Conservation (phyloP, 30 jellyfish, hydroid and myxozoan genomes). For the Aurelia coerulea region DNA sequence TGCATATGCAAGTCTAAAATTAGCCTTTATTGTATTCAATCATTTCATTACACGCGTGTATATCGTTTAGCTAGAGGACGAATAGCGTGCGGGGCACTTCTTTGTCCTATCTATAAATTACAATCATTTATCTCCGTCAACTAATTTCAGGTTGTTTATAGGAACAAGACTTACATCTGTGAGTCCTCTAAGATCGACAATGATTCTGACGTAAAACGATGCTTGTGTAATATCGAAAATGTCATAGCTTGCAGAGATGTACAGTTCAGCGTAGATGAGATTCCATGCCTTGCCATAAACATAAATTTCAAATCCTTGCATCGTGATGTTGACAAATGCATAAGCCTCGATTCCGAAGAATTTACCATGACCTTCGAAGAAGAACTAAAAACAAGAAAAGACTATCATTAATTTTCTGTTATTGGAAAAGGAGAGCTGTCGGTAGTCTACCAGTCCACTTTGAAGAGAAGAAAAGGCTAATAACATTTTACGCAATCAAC, state of each 20-base stretch:
- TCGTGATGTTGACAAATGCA: constrained; percentile 81
- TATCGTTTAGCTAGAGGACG: no score
- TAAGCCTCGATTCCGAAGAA: constrained; percentile 92
- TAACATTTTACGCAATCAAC: no score
- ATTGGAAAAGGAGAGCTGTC: background rate
- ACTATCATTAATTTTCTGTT: no score
- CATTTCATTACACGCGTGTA: no score
- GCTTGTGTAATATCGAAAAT: constrained; percentile 76
- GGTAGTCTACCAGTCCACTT: background rate
- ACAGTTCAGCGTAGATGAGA: constrained; percentile 91
- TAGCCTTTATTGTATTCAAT: no score
- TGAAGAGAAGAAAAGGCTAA: no score
- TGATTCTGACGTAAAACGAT: constrained; percentile 88
- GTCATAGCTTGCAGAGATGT: constrained; percentile 91
- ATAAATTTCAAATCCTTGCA: constrained; percentile 85
- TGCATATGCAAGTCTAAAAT: no score
- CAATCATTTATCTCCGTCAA: no score
- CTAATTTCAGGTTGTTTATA: no score
- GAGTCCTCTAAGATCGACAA: constrained; percentile 90
- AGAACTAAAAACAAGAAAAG: constrained; percentile 59
- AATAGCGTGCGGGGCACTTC: no score
- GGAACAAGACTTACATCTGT: constrained; percentile 71
- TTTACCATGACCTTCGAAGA: constrained; percentile 93
- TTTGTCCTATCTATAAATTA: no score
- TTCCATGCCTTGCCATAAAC: constrained; percentile 95